Conservation (phyloP, 2,888 invertebrate genomes). For the Helobdella robusta region DNA sequence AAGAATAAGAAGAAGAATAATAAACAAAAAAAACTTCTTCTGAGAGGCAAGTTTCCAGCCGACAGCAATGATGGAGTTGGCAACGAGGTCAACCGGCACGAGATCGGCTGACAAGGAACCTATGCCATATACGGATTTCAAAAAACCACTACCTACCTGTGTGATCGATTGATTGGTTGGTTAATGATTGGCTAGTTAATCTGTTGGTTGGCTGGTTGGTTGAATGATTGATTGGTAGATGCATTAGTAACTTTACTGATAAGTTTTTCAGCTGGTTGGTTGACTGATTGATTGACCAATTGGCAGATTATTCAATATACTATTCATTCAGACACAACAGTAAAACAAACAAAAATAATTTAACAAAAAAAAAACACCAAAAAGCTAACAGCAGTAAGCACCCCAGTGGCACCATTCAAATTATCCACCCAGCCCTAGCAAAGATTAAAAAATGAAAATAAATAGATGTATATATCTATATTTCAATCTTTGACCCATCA, state of each 20-base stretch:
- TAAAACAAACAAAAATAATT: not conserved
- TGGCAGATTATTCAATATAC: not conserved
- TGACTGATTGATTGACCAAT: not conserved
- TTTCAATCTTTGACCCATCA: no score
- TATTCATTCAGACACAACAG: not conserved
- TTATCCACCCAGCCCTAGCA: conserved; percentile 27
- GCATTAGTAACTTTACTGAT: not conserved
- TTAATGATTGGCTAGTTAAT: not conserved
- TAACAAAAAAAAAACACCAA: not conserved
- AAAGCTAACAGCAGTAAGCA: conserved; percentile 25
- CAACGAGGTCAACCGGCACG: conserved; percentile 23
- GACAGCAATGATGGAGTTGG: conserved; percentile 23
- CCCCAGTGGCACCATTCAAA: conserved; percentile 21
- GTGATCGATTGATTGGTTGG: not conserved
- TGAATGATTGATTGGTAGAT: not conserved
- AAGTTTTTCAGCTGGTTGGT: not conserved
- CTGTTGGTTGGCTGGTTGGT: not conserved
- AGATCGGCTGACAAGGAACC: conserved; percentile 7
- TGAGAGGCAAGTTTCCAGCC: conserved; percentile 13
- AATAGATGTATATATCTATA: no score
- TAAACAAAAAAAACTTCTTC: conserved; percentile 5
- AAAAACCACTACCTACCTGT: conserved; percentile 21
- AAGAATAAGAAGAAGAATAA: not conserved
- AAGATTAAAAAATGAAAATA: not conserved
- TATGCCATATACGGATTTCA: conserved; percentile 21